A percentile compares a stretch with the other conserved stretches of the same genome.
These are phyloP conservation scores for Amitus sp. DNA, from an alignment of 2,888 invertebrate genomes.

Conservation along the genomic window DNA sequence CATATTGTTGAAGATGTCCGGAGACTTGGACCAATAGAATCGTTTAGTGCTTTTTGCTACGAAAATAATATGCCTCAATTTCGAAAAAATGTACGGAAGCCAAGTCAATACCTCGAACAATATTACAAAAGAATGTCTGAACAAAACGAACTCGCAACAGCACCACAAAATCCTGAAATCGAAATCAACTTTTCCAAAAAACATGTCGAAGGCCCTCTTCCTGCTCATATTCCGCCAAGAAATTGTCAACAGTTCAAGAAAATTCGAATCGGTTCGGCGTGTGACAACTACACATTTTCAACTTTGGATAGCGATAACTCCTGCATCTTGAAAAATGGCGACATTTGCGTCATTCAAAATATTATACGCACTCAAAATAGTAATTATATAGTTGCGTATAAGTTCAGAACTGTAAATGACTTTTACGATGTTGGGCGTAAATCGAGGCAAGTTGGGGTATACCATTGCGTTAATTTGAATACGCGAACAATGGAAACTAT, in stretches of 20 bases:
- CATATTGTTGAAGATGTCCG: slow-evolving; percentile 12
- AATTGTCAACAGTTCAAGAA: background rate
- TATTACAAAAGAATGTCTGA: slow-evolving; percentile 1
- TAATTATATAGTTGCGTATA: no score
- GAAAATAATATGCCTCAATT: slow-evolving; percentile 9
- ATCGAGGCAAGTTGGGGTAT: no score
- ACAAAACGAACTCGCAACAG: background rate
- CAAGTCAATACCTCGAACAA: slow-evolving; percentile 1
- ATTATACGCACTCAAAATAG: no score
- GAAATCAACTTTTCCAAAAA: background rate
- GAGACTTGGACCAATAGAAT: slow-evolving; percentile 3
- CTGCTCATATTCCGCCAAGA: background rate
- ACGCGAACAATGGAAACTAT: no score
- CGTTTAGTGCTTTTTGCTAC: slow-evolving; percentile 6
- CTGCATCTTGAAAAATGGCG: background rate
- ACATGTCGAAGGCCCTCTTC: slow-evolving; percentile 8
- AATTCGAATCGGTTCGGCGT: background rate
- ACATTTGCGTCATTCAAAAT: background rate
- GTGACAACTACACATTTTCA: background rate
- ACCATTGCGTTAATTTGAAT: no score
- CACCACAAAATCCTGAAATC: background rate
- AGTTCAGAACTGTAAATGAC: no score
- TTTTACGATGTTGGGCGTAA: no score
- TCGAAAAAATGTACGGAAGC: background rate
- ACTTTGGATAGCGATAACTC: no score